Percentiles rank a stretch among this genome's conserved stretches.
phyloP scores from a whole-genome alignment of 2,888 invertebrate species.

The Dione vanillae region DNA sequence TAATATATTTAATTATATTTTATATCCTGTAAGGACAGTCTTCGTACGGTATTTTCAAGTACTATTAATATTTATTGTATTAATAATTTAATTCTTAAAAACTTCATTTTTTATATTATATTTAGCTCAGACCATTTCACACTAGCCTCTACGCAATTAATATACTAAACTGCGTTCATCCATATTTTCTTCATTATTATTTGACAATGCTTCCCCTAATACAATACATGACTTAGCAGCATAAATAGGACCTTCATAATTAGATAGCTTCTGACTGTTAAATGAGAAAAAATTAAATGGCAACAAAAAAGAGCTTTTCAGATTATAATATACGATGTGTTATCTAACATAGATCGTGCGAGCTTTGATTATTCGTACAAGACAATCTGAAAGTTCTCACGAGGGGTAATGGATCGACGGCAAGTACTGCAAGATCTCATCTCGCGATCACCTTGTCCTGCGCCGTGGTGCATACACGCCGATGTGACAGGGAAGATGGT shows the following conservation, averaged over 20 bases:
- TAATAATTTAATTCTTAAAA: no score
- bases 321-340: constrained; percentile 10
- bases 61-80: no score
- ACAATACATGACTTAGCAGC: neutral
- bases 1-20: neutral
- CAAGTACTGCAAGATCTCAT: constrained; percentile 50
- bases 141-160: no score
- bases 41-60: no score
- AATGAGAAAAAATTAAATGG: neutral
- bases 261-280: no score
- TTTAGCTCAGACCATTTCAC: no score
- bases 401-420: constrained; percentile 52
- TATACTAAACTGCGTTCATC: no score
- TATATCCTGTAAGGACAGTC: neutral
- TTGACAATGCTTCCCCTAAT: neutral
- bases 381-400: constrained; percentile 40
- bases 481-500: constrained; percentile 69
- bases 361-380: constrained; percentile 38
- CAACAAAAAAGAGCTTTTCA: neutral
- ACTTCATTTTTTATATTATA: no score
- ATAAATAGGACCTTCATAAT: neutral
- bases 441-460: constrained; percentile 59
- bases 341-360: constrained; percentile 38
- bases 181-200: neutral
- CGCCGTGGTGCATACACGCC: constrained; percentile 64